Evolutionary conservation across 2,113 vertebrate genomes (phyloP).

Genomic region (Shinisaurus crocodilurus): DNA sequence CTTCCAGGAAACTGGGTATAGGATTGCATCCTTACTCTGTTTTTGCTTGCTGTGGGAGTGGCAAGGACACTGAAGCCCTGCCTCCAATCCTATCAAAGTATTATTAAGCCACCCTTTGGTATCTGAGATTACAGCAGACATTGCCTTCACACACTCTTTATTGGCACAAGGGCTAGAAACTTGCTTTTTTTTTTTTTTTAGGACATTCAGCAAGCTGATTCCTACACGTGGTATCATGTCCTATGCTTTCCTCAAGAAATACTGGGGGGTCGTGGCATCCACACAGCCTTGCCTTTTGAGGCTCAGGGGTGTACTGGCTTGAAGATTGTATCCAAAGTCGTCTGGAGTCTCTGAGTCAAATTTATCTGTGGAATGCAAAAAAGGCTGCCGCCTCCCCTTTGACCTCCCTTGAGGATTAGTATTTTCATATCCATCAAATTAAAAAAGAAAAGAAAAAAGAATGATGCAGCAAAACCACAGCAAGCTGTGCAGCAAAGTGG

Average conservation of each 20-base stretch:
- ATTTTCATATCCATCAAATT: not conserved
- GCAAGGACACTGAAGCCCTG: not conserved
- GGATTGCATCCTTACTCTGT: not conserved
- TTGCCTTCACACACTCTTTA: not conserved
- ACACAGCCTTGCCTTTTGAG: not conserved
- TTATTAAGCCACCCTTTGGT: not conserved
- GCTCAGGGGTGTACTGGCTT: not conserved
- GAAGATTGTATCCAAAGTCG: not conserved
- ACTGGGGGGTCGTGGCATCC: too few relatives aligned
- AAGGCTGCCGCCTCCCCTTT: too few relatives aligned
- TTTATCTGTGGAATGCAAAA: slow-evolving; percentile 7
- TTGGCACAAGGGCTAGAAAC: not conserved
- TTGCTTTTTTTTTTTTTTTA: not conserved
- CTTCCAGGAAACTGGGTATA: too few relatives aligned
- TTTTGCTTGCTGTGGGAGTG: not conserved
- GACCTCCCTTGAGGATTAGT: not conserved
- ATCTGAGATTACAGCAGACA: not conserved
- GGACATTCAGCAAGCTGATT: not conserved
- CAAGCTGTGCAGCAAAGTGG: not conserved
- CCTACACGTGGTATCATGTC: not conserved
- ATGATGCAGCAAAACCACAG: not conserved
- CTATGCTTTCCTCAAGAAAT: not conserved
- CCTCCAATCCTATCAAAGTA: not conserved
- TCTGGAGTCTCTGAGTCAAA: not conserved
- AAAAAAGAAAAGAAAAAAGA: not conserved